phyloP scores from a whole-genome alignment of 2,113 vertebrate species.

The Dasyprocta punctata region DNA sequence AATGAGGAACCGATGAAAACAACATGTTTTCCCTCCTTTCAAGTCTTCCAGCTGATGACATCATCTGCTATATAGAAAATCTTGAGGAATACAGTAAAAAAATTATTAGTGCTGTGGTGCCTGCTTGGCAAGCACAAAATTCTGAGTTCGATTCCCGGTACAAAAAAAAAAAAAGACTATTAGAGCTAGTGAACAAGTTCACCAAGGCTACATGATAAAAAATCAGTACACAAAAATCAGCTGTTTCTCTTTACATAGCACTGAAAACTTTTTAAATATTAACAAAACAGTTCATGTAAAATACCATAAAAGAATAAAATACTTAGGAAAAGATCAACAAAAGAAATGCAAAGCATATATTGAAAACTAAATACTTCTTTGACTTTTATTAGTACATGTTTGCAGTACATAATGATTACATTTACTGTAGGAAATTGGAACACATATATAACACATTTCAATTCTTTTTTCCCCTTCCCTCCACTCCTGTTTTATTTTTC shows the following conservation, averaged over 20 bases:
- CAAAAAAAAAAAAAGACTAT: neutral
- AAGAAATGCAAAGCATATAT: slow-evolving; percentile 5
- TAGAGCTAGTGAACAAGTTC: neutral
- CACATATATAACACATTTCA: neutral
- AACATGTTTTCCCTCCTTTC: neutral
- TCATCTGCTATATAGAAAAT: neutral
- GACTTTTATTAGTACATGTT: neutral
- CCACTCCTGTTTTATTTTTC: neutral
- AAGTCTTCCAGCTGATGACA: neutral
- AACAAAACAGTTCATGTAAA: slow-evolving; percentile 20
- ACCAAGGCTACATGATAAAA: neutral
- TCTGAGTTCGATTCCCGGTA: too few species aligned
- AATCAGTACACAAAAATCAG: neutral
- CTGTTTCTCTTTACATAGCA: neutral
- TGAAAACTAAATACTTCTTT: neutral
- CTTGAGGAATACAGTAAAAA: neutral
- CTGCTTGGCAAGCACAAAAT: too few species aligned
- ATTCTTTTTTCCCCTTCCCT: neutral
- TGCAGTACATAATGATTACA: neutral
- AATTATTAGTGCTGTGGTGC: neutral
- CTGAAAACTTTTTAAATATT: neutral
- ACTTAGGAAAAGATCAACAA: slow-evolving; percentile 2
- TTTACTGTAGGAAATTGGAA: neutral
- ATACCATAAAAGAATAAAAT: slow-evolving; percentile 12
- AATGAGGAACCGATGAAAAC: neutral